Evolutionary conservation across 2,113 vertebrate genomes (phyloP).

Genomic region (Eurystomus gularis): DNA sequence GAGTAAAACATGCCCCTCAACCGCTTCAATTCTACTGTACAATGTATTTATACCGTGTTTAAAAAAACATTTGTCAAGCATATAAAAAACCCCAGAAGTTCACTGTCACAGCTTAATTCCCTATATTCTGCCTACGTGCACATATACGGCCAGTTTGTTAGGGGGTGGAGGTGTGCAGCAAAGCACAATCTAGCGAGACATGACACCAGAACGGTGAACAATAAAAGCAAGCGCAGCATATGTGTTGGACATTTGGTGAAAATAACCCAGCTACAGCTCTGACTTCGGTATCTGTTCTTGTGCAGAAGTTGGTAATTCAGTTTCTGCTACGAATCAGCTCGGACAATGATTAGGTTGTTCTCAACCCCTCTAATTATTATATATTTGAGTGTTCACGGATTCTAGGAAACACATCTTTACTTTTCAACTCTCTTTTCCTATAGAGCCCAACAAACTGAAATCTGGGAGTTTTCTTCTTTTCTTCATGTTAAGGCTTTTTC

Average conservation of each 20-base stretch:
- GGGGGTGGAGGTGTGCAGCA: constrained; percentile 68
- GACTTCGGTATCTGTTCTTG: not conserved
- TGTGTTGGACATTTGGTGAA: constrained; percentile 65
- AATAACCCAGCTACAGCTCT: constrained; percentile 42
- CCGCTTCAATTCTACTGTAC: not conserved
- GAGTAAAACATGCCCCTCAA: constrained; percentile 38
- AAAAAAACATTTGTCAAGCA: constrained; percentile 63
- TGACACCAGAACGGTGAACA: constrained; percentile 67
- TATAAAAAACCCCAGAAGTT: constrained; percentile 47
- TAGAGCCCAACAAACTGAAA: not conserved
- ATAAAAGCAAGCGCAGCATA: constrained; percentile 59
- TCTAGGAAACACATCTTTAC: not conserved
- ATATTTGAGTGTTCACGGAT: not conserved
- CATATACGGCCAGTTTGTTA: constrained; percentile 65
- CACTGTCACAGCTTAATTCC: constrained; percentile 60
- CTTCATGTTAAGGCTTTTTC: not conserved
- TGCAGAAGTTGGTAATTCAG: constrained; percentile 1
- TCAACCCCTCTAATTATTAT: not conserved
- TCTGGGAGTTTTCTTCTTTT: not conserved
- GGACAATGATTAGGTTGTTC: not conserved
- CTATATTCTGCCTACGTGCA: constrained; percentile 48
- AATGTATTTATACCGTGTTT: constrained; percentile 39
- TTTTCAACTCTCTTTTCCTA: not conserved
- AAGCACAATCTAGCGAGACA: constrained; percentile 70
- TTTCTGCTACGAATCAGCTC: constrained; percentile 1